Percentiles rank a stretch among this genome's conserved stretches.
These are phyloP conservation scores for Drosophila barbarae DNA, from an alignment of 2,888 invertebrate genomes.

Conservation along the genomic window DNA sequence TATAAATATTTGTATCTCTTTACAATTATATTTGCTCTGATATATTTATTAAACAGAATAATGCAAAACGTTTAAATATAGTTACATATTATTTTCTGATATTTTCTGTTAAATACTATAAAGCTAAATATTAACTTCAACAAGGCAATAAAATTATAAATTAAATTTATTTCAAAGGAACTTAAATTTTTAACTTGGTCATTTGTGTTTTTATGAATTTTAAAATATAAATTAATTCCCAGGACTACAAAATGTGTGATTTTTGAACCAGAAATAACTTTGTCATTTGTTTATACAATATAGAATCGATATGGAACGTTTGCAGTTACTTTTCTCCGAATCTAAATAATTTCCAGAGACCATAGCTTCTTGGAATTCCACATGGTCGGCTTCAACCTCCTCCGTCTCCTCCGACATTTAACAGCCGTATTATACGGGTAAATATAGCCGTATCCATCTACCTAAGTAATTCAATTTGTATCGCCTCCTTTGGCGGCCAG, in stretches of 20 bases:
- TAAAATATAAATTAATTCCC: neutral
- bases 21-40: neutral
- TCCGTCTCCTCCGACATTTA: neutral
- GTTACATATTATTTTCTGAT: neutral
- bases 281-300: neutral
- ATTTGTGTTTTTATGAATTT: rapidly evolving
- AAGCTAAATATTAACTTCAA: neutral
- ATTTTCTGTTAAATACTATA: neutral
- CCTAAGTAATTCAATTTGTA: constrained; percentile 32
- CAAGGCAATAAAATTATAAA: neutral
- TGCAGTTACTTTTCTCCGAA: neutral
- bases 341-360: neutral
- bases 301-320: neutral
- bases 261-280: neutral
- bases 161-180: neutral
- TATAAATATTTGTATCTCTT: too few species aligned
- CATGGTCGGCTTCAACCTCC: neutral
- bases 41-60: neutral
- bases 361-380: constrained; percentile 7
- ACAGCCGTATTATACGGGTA: constrained; percentile 12
- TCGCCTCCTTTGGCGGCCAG: neutral
- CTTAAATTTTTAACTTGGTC: too few species aligned
- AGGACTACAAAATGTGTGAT: neutral
- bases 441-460: constrained; percentile 17
- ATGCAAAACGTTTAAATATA: neutral